Evolutionary conservation across 2,113 vertebrate species (phyloP), one percentile per base, ranked within the genome.

Genomic region (Vidua macroura): DNA sequence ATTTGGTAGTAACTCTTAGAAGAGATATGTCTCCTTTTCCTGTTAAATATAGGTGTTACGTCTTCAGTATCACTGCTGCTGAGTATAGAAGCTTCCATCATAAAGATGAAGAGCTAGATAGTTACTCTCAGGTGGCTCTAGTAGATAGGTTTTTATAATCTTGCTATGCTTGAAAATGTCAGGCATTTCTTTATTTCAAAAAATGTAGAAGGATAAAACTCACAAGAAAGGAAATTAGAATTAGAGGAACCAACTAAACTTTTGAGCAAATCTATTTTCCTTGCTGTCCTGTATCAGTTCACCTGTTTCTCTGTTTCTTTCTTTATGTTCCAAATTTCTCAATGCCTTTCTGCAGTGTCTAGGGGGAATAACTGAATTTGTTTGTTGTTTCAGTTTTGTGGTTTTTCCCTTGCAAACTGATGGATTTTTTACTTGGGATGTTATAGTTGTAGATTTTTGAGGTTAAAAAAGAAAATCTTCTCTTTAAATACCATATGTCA

Each of bases 371-470:
- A 83, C 37, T 49, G 8, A 31, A 6, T 15, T 53, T 16, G 16
- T 67, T 53, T 88, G 0, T 13, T 63, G 17, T 22, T 68, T 41
- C 63, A 3, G 9, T 85, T 88, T 27, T 11, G 28, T 24, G 5
- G 0, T 33, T 31, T 72, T 92, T 69, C 20, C 17, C 22, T 48
- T 87, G 13, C 21, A 93, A 86, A 89, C 70, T 59, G 31, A 44
- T 75, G 35, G 31, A 37, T 94, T 96, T 95, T 82, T 87, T 56
- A 60, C 53, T 69, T 76, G n/a, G 20, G 39, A 79, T 96, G 88
- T 88, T 96, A 87, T 53, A 92, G 55, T 80, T 96, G 64, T 96
- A 78, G 28, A 84, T 64, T 97, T 96, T 95, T 93, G 55, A 89
- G 24, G 19, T 76, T 95, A 88, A 96, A 86, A 81, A 28, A 25